Evolutionary conservation across 2,797 vertebrate genomes (phyloP), one percentile per base, ranked within the genome.

Genomic region (Pipistrellus pipistrellus): DNA sequence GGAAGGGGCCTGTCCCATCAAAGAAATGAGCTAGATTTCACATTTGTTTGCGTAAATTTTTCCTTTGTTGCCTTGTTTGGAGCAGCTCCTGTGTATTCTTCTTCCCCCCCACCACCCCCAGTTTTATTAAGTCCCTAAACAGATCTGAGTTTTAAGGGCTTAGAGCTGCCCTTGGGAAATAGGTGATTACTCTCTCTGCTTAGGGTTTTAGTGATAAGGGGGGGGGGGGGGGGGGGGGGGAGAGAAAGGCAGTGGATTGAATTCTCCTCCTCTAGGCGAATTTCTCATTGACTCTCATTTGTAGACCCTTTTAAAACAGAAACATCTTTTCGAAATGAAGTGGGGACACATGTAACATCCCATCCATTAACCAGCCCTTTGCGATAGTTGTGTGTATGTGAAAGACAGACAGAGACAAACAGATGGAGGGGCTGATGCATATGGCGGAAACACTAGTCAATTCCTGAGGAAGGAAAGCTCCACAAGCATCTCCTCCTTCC

Each of bases 141-240:
- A 96, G 75, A 95, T 81, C 80, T 64, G 93, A 94, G 38, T 93
- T 96, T 95, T 92, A 91, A 90, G 59, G 93, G 93, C 83, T 97
- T 93, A 96, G 82, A 81, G 48, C 32, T 80, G 73, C 90, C 91
- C 95, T 86, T 85, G 93, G 90, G 95, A 96, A 95, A 93, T 86
- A 90, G 94, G 90, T 96, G 96, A 96, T 96, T 94, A 90, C 59
- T 91, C 35, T 93, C 75, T 89, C 88, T 96, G 94, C 80, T 94
- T 92, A 93, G 90, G 77, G 91, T 83, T 94, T 96, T 95, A 97
- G 88, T 76, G 94, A 96, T 95, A 93, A 93, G 90, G 7, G 20
- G 12, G 27, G 4, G 15, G 21, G 17, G n/a, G 5, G 5, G 18
- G 12, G 30, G 23, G 1, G 30, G n/a, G n/a, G 44, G 62, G 78